Evolutionary conservation across 2,888 invertebrate species (phyloP).

Genomic region (Anoplius nigerrimus): DNA sequence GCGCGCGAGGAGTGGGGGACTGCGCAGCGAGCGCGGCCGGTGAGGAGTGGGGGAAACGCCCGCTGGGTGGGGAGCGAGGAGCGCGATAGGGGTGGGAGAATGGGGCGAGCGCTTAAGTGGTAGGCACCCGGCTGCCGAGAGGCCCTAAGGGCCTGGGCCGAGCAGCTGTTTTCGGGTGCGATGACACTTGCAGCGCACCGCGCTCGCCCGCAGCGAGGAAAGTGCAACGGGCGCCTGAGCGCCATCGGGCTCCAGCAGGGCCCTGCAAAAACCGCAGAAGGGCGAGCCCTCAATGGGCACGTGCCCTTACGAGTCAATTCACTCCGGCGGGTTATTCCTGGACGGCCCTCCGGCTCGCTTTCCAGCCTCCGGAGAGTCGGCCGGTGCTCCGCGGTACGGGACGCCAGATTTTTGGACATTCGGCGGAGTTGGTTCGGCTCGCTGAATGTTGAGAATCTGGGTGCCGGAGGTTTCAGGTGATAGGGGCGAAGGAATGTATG

Average conservation of each 20-base stretch:
- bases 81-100: constrained; percentile 4
- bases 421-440: too few relatives aligned
- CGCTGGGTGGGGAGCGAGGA: too few relatives aligned
- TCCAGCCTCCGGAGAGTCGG: not conserved
- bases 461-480: too few relatives aligned
- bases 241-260: constrained; percentile 17
- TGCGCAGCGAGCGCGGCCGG: too few relatives aligned
- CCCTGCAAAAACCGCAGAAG: constrained; percentile 51
- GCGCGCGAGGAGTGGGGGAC: not conserved
- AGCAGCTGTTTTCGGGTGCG: constrained; percentile 69
- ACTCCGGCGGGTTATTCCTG: constrained; percentile 36
- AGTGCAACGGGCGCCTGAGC: constrained; percentile 11
- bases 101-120: constrained; percentile 53
- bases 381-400: too few relatives aligned
- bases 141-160: constrained; percentile 53
- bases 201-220: constrained; percentile 18
- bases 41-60: not conserved
- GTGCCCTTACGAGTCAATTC: constrained; percentile 60
- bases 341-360: constrained; percentile 1
- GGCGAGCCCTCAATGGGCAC: constrained; percentile 53
- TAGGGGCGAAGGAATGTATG: too few relatives aligned
- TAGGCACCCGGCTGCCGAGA: constrained; percentile 61
- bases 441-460: too few relatives aligned
- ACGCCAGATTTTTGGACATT: too few relatives aligned
- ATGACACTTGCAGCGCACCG: constrained; percentile 58